Evolutionary conservation across 2,888 invertebrate genomes (phyloP), one percentile per base, ranked within the genome.

Genomic region (Perizoma affinitatum): DNA sequence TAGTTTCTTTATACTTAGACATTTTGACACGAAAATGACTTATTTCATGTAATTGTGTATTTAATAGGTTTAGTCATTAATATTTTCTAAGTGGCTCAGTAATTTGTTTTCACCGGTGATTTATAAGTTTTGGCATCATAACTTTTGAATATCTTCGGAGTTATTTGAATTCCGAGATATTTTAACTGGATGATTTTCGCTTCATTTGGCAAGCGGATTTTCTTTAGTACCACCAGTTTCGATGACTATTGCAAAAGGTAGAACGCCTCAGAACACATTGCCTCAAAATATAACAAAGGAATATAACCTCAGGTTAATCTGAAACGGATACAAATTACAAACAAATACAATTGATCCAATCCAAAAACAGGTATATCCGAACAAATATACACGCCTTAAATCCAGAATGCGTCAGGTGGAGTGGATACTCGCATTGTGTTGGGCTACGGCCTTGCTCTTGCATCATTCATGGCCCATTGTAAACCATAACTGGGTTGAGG

Each of bases 361-460:
- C 22, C 22, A 22, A 22, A 1, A 3, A 60, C 63, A 64, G 43
- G 43, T 43, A 11, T 11, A 43, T 43, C 38, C 38, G 22, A 22
- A 22, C 22, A 22, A 38, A 64, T 54, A 10, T n/a, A 56, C 65
- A 42, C 65, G 9, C 65, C 65, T 54, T 6, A 42, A 22, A 45
- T 22, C 33, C 47, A 8, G 41, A 54, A 61, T 67, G 61, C 49
- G 65, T 67, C 69, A 67, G 67, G 65, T 64, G 54, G 51, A 56
- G 58, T 46, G n/a, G n/a, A 60, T 53, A 22, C 22, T 22, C 40
- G 62, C 42, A 61, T 64, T 66, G 64, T 64, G n/a, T 5, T n/a
- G 10, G n/a, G 42, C 10, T 11, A 5, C 47, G 64, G 55, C 67
- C 67, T 67, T 67, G 67, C 61, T 61, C 58, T 60, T 61, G 59